phyloP scores from a whole-genome alignment of 2,113 vertebrate genomes.

The Onychostoma macrolepis region DNA sequence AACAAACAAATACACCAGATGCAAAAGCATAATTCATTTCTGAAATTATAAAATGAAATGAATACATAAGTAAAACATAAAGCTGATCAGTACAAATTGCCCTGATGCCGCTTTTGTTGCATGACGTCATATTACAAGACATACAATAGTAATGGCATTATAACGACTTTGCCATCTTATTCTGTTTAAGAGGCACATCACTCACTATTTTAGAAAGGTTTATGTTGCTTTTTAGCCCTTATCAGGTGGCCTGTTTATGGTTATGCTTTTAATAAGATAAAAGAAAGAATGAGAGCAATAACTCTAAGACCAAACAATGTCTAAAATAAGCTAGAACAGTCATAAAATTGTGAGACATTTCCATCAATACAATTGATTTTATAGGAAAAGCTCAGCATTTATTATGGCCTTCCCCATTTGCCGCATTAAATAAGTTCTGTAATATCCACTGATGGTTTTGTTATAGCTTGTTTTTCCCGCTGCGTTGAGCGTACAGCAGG shows the following conservation, averaged over 20 bases:
- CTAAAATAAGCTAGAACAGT: constrained; percentile 32
- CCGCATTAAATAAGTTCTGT: constrained; percentile 45
- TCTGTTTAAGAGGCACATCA: neutral
- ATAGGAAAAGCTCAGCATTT: constrained; percentile 37
- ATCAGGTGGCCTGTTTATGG: constrained; percentile 15
- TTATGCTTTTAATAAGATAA: constrained; percentile 22
- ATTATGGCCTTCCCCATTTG: constrained; percentile 20
- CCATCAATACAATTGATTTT: constrained; percentile 41
- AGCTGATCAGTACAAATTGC: neutral
- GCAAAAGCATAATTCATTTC: neutral
- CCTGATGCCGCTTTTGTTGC: neutral
- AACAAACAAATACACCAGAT: neutral
- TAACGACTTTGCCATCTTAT: neutral
- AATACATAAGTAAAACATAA: neutral
- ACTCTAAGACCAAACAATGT: constrained; percentile 27
- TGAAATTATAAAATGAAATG: neutral
- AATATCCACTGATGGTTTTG: constrained; percentile 45
- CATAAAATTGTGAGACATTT: constrained; percentile 19
- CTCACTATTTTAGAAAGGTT: constrained; percentile 12
- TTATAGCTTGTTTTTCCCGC: constrained; percentile 50
- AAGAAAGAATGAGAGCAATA: constrained; percentile 23
- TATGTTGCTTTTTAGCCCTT: constrained; percentile 7
- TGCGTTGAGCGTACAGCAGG: constrained; percentile 39
- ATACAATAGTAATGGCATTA: neutral
- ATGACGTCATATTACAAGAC: neutral